Evolutionary conservation across 2,113 vertebrate species (phyloP).

Genomic region (Poeciliopsis retropinna): DNA sequence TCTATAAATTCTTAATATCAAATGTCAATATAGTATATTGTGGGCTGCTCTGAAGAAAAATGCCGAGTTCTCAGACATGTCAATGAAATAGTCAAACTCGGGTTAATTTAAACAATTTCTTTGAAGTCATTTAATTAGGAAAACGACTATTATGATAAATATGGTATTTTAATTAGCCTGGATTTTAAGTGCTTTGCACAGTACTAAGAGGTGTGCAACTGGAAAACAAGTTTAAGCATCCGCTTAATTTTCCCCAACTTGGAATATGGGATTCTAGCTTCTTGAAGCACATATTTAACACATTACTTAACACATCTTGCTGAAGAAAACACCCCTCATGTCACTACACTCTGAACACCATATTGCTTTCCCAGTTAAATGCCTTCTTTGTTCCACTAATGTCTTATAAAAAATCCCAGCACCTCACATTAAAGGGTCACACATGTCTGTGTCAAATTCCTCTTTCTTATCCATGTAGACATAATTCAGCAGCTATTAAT

Average conservation of each 20-base stretch:
- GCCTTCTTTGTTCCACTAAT: not conserved
- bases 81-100: not conserved
- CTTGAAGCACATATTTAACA: too few species aligned
- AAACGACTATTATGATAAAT: not conserved
- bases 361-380: not conserved
- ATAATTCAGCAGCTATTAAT: constrained; percentile 32
- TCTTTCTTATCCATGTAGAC: constrained; percentile 26
- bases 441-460: constrained; percentile 1
- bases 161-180: not conserved
- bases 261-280: too few species aligned
- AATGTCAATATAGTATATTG: not conserved
- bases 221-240: too few species aligned
- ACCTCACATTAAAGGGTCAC: not conserved
- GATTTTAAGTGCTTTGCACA: not conserved
- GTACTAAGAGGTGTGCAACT: not conserved
- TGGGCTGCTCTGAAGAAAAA: not conserved
- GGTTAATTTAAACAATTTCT: not conserved
- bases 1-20: not conserved
- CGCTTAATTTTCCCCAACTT: not conserved
- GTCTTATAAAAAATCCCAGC: not conserved
- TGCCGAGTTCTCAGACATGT: not conserved
- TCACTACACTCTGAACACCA: not conserved
- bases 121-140: not conserved
- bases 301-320: too few species aligned
- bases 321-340: too few species aligned